These are phyloP conservation scores for Caenorhabditis wallacei DNA, from an alignment of 2,888 invertebrate genomes.

Conservation along the genomic window DNA sequence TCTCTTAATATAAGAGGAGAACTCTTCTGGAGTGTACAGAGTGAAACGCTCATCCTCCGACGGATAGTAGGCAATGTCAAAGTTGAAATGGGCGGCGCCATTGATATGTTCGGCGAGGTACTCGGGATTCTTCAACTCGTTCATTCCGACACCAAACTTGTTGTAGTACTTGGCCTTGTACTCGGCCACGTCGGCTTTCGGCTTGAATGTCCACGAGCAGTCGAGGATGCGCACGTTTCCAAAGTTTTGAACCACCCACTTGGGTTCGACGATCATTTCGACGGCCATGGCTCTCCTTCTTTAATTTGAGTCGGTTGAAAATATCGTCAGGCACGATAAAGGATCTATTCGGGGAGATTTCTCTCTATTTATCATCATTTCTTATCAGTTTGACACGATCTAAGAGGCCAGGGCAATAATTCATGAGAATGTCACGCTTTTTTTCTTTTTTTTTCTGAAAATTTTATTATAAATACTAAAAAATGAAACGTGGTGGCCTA, in stretches of 20 bases:
- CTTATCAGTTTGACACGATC: conserved; percentile 45
- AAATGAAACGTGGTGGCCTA: no score
- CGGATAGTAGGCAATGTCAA: conserved; percentile 77
- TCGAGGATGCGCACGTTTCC: conserved; percentile 67
- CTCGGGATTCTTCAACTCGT: conserved; percentile 64
- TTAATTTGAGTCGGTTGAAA: conserved; percentile 45
- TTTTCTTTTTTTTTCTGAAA: not conserved
- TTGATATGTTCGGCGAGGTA: conserved; percentile 73
- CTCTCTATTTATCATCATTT: conserved; percentile 9
- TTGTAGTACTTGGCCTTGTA: conserved; percentile 74
- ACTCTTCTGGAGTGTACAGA: conserved; percentile 73
- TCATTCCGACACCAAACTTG: conserved; percentile 72
- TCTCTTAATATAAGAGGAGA: conserved; percentile 74
- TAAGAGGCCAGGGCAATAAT: not conserved
- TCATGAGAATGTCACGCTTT: not conserved
- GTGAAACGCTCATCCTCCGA: conserved; percentile 72
- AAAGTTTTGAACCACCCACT: conserved; percentile 66
- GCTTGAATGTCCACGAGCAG: conserved; percentile 63
- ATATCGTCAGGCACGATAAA: conserved; percentile 9
- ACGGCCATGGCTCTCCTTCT: conserved; percentile 56
- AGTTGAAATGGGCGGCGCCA: conserved; percentile 75
- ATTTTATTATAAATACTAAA: not conserved
- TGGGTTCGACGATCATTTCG: conserved; percentile 65
- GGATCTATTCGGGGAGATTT: not conserved
- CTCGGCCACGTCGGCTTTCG: conserved; percentile 64